These are phyloP conservation scores for Brachypalpus laphriformis DNA, from an alignment of 2,888 invertebrate genomes.

Conservation along the genomic window DNA sequence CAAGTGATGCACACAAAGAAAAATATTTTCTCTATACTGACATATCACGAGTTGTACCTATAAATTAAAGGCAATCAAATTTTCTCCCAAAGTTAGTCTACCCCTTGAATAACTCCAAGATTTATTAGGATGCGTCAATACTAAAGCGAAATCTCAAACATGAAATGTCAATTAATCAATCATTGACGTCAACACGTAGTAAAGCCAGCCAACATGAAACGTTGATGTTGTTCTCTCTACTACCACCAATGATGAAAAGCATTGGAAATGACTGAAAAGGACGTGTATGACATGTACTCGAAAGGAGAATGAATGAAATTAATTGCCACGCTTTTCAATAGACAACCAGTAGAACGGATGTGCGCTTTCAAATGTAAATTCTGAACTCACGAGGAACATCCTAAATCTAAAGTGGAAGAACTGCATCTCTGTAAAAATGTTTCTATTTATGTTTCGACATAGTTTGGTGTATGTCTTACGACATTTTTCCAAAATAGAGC, in stretches of 20 bases:
- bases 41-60: too few relatives aligned
- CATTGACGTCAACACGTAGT: slow-evolving; percentile 51
- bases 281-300: slow-evolving; percentile 31
- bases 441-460: slow-evolving; percentile 41
- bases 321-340: slow-evolving; percentile 58
- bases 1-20: too few relatives aligned
- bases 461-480: slow-evolving; percentile 22
- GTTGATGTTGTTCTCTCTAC: background rate
- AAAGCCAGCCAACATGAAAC: slow-evolving; percentile 6
- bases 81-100: background rate
- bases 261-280: slow-evolving; percentile 30
- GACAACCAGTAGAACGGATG: background rate
- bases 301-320: slow-evolving; percentile 55
- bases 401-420: slow-evolving; percentile 12
- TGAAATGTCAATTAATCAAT: slow-evolving; percentile 67
- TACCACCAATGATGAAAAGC: background rate
- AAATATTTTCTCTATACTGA: too few relatives aligned
- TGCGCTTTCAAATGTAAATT: slow-evolving; percentile 39
- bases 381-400: slow-evolving; percentile 12
- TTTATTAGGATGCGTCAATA: slow-evolving; percentile 30
- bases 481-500: slow-evolving; percentile 1
- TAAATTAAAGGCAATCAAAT: background rate
- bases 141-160: slow-evolving; percentile 20
- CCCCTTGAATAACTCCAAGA: slow-evolving; percentile 38
- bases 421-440: background rate